Conservation (phyloP, 2,113 vertebrate species). For the Coptodon bakossiorum region DNA sequence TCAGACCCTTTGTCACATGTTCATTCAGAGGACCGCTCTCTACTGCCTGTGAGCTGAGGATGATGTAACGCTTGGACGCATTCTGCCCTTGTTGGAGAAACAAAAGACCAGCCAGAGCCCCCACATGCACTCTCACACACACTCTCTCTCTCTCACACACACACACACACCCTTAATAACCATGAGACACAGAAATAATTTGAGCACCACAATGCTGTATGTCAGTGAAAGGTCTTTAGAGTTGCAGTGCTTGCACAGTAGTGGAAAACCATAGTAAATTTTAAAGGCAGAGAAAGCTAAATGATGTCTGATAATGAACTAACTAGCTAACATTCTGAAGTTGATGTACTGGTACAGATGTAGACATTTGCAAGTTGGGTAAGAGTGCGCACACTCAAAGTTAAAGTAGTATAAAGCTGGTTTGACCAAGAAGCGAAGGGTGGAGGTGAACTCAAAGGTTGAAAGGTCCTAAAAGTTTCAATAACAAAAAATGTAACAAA, state of each 20-base stretch:
- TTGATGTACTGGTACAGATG: neutral
- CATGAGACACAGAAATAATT: neutral
- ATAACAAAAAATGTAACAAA: neutral
- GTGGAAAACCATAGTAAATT: neutral
- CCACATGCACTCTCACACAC: neutral
- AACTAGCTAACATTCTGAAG: neutral
- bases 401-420: neutral
- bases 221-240: neutral
- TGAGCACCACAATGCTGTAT: neutral
- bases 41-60: constrained; percentile 1
- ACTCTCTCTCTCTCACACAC: neutral
- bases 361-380: neutral
- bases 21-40: constrained; percentile 12
- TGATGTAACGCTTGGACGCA: constrained; percentile 52
- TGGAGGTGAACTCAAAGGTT: neutral
- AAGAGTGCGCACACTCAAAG: neutral
- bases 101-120: constrained; percentile 42
- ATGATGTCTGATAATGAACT: neutral
- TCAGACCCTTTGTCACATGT: constrained; percentile 23
- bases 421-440: neutral
- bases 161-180: neutral
- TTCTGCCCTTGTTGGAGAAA: constrained; percentile 34
- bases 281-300: neutral
- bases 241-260: neutral
- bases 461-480: neutral